Percentiles rank a stretch among this genome's conserved stretches.
Conservation (phyloP, 2,888 invertebrate species). For the Drosophila emarginata region DNA sequence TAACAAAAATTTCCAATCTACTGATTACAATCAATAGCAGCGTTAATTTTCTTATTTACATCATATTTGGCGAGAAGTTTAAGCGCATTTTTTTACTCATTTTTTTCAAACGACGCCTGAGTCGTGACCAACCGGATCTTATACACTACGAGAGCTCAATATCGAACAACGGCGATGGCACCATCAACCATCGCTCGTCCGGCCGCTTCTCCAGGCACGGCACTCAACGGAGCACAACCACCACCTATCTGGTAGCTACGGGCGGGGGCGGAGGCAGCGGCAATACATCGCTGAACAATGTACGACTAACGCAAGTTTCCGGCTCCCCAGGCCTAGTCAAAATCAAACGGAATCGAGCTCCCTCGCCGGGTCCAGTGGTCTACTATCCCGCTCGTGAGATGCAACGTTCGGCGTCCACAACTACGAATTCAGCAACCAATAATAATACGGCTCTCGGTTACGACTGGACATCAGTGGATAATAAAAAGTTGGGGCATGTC, state of each 20-base stretch:
- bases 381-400: conserved; percentile 83
- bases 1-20: conserved; percentile 93
- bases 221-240: conserved; percentile 81
- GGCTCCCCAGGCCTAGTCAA: conserved; percentile 77
- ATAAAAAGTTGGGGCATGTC: conserved; percentile 80
- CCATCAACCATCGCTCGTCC: conserved; percentile 85
- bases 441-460: conserved; percentile 79
- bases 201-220: conserved; percentile 85
- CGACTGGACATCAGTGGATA: conserved; percentile 77
- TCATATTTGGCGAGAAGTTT: conserved; percentile 98
- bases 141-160: conserved; percentile 93
- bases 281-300: conserved; percentile 73
- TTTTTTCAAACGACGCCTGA: conserved; percentile 88
- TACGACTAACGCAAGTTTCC: conserved; percentile 77
- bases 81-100: conserved; percentile 91
- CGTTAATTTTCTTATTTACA: conserved; percentile 98
- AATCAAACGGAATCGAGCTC: conserved; percentile 82
- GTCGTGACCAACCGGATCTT: conserved; percentile 87
- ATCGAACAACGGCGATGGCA: conserved; percentile 90
- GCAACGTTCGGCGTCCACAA: conserved; percentile 76
- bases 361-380: conserved; percentile 83
- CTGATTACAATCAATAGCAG: conserved; percentile 98
- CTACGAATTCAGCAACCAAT: conserved; percentile 65
- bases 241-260: conserved; percentile 71
- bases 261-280: conserved; percentile 49